A percentile compares a stretch with the other conserved stretches of the same genome.
Conservation (phyloP, 2,113 vertebrate genomes). For the Callipepla squamata region DNA sequence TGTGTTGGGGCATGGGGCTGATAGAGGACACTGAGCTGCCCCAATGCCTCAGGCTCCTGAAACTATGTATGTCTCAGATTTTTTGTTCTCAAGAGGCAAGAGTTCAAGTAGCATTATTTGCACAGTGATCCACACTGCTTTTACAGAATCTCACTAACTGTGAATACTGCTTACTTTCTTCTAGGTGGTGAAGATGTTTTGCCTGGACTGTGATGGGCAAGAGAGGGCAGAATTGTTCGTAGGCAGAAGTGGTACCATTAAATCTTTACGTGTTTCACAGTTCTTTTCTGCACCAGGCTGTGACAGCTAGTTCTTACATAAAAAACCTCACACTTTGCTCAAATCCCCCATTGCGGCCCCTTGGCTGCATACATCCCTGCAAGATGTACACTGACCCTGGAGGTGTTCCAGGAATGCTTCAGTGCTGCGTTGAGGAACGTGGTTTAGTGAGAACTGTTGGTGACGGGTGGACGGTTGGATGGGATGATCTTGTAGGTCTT, state of each 20-base stretch:
- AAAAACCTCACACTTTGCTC: background rate
- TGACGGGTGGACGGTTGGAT: too few relatives aligned
- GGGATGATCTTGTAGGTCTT: too few relatives aligned
- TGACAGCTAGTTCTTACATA: background rate
- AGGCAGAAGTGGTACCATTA: background rate
- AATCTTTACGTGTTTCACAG: background rate
- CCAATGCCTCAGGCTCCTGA: background rate
- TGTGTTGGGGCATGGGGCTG: background rate
- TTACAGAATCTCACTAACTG: background rate
- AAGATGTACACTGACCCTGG: background rate
- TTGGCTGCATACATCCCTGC: background rate
- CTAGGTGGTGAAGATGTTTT: background rate
- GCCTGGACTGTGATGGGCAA: background rate
- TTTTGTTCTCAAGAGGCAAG: background rate
- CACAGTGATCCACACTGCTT: background rate
- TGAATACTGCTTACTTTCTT: background rate
- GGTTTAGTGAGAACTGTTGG: too few relatives aligned
- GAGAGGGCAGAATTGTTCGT: background rate
- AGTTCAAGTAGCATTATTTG: background rate
- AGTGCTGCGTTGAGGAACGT: too few relatives aligned
- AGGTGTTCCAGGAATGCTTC: too few relatives aligned
- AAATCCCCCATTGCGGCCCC: background rate
- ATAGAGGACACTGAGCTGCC: background rate
- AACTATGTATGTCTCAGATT: background rate
- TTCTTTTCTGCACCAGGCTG: background rate